A percentile compares a stretch with the other conserved stretches of the same genome.
phyloP scores from a whole-genome alignment of 2,888 invertebrate species.

The Cheilosia impressa region DNA sequence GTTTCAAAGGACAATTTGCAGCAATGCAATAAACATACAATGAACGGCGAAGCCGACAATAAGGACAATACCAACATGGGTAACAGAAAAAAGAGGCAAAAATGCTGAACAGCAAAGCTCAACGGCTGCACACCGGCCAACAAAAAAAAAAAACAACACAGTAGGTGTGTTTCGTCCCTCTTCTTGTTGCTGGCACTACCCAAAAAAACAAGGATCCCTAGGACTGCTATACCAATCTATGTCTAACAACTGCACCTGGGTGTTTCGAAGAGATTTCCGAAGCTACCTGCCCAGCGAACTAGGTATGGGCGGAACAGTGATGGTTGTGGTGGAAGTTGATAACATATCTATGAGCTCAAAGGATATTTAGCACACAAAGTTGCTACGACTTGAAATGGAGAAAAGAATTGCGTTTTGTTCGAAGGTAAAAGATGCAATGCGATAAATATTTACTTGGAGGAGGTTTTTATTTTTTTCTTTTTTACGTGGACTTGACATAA shows the following conservation, averaged over 20 bases:
- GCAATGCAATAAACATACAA: slow-evolving; percentile 58
- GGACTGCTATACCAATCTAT: slow-evolving; percentile 11
- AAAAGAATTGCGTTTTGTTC: slow-evolving; percentile 56
- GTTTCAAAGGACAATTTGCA: slow-evolving; percentile 62
- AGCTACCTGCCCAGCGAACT: background rate
- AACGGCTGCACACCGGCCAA: slow-evolving; percentile 44
- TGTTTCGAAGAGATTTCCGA: slow-evolving; percentile 18
- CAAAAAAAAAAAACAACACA: background rate
- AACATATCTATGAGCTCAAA: slow-evolving; percentile 66
- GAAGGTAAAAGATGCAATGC: slow-evolving; percentile 41
- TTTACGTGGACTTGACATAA: slow-evolving; percentile 25
- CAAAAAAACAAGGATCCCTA: background rate
- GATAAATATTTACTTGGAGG: slow-evolving; percentile 67
- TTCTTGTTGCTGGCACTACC: slow-evolving; percentile 34
- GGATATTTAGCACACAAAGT: slow-evolving; percentile 72
- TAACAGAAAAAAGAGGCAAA: slow-evolving; percentile 26
- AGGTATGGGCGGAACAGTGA: slow-evolving; percentile 54
- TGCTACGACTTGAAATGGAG: slow-evolving; percentile 60
- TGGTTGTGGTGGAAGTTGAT: slow-evolving; percentile 54
- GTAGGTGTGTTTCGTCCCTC: slow-evolving; percentile 3
- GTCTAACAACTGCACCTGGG: slow-evolving; percentile 60
- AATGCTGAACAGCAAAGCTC: slow-evolving; percentile 70
- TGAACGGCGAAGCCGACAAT: slow-evolving; percentile 58
- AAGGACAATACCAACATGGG: slow-evolving; percentile 59
- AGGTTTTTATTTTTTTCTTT: slow-evolving; percentile 1